Conservation (phyloP, 1,140 invertebrate species). For the Pogonognathellus flavescens region DNA sequence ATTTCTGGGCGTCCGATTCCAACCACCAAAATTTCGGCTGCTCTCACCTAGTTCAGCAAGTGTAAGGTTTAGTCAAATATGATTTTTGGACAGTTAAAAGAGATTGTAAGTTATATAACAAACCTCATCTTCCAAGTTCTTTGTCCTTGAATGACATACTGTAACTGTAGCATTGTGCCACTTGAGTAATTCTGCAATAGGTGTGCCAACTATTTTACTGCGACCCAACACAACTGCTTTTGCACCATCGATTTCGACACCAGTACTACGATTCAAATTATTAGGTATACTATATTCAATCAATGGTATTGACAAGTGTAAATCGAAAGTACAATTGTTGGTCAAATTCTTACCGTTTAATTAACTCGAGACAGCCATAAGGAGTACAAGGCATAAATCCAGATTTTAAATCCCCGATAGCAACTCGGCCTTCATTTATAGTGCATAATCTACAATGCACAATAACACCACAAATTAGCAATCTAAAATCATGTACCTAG, state of each 20-base stretch:
- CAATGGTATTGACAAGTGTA: no score
- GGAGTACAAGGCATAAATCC: constrained; percentile 95
- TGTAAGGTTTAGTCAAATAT: neutral
- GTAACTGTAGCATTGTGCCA: constrained; percentile 98
- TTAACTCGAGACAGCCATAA: constrained; percentile 91
- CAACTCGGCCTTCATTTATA: constrained; percentile 88
- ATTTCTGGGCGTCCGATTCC: constrained; percentile 92
- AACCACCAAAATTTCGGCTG: constrained; percentile 96
- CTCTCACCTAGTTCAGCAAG: constrained; percentile 68
- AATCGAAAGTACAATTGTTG: no score
- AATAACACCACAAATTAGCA: neutral
- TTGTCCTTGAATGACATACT: constrained; percentile 95
- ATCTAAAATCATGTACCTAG: no score
- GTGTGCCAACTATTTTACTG: constrained; percentile 98
- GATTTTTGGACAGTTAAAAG: no score
- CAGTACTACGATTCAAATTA: constrained; percentile 70
- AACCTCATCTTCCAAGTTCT: constrained; percentile 78
- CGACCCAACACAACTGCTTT: constrained; percentile 94
- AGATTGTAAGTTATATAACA: no score
- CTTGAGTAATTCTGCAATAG: constrained; percentile 92
- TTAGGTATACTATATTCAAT: no score
- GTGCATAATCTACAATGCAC: constrained; percentile 80
- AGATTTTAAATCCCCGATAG: constrained; percentile 82
- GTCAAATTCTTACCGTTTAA: constrained; percentile 83
- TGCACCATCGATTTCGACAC: constrained; percentile 85